Conservation (phyloP, 2,888 invertebrate species). For the Tiliacea aurago region DNA sequence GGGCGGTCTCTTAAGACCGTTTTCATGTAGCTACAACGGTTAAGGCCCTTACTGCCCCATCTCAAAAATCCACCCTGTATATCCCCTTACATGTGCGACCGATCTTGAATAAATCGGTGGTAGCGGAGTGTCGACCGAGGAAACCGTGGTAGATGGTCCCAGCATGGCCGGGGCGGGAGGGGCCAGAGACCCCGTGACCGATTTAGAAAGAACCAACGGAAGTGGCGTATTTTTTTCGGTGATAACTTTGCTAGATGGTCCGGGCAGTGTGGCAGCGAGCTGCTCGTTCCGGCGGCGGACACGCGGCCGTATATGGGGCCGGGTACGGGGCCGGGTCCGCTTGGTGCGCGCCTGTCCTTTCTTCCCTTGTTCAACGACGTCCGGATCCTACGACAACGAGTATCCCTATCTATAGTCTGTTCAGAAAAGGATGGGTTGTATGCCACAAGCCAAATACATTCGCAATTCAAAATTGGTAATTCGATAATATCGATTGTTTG, state of each 20-base stretch:
- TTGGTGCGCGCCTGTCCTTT: not conserved
- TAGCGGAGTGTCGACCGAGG: not conserved
- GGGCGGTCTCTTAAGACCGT: too few relatives aligned
- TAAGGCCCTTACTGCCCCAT: too few relatives aligned
- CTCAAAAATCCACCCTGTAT: too few relatives aligned
- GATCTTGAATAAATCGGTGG: conserved; percentile 27
- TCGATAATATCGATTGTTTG: not conserved
- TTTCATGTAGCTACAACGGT: too few relatives aligned
- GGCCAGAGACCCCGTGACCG: not conserved
- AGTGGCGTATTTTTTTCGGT: not conserved
- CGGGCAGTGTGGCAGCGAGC: too few relatives aligned
- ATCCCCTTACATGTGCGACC: conserved; percentile 19
- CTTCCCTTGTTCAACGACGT: not conserved
- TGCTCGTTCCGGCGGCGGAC: not conserved
- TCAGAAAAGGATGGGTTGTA: not conserved
- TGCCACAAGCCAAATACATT: conserved; percentile 3
- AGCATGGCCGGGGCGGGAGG: not conserved
- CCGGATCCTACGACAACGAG: conserved; percentile 42
- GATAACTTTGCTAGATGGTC: not conserved
- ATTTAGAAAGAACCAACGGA: not conserved
- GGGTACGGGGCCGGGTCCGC: not conserved
- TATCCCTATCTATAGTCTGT: conserved; percentile 40
- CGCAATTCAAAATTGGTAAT: not conserved
- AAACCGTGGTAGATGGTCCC: not conserved
- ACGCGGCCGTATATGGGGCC: too few relatives aligned